Evolutionary conservation across 2,888 invertebrate genomes (phyloP).

Genomic region (Seira musarum): DNA sequence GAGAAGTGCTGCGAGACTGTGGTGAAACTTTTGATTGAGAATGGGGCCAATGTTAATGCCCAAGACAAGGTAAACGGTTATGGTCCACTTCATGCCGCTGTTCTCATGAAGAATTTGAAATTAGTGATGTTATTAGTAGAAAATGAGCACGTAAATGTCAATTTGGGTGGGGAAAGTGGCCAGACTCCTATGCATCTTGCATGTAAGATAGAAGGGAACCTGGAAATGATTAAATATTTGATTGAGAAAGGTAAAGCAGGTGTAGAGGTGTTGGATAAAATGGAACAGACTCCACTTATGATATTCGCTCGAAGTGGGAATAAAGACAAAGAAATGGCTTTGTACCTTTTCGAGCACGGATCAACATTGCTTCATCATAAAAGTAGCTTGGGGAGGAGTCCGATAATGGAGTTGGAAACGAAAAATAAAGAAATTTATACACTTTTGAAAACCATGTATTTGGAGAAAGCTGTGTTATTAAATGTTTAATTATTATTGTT

Average conservation of each 20-base stretch:
- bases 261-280: not conserved
- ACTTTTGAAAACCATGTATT: too few relatives aligned
- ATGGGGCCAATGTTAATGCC: slow-evolving; percentile 23
- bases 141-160: not conserved
- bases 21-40: not conserved
- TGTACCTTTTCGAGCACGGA: too few relatives aligned
- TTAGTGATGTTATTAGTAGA: not conserved
- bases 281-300: slow-evolving; percentile 12
- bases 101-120: not conserved
- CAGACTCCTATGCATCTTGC: slow-evolving; percentile 27
- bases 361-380: too few relatives aligned
- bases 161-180: not conserved
- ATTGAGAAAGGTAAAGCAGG: not conserved
- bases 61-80: not conserved
- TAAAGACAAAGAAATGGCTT: not conserved
- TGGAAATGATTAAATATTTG: not conserved
- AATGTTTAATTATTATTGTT: too few relatives aligned
- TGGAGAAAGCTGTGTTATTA: too few relatives aligned
- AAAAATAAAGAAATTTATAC: too few relatives aligned
- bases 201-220: not conserved
- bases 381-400: too few relatives aligned
- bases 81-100: slow-evolving; percentile 16
- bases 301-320: not conserved
- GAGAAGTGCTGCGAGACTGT: not conserved
- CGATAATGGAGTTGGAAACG: too few relatives aligned